Evolutionary conservation across 2,797 vertebrate species (phyloP).

Genomic region (Uromys caudimaculatus): DNA sequence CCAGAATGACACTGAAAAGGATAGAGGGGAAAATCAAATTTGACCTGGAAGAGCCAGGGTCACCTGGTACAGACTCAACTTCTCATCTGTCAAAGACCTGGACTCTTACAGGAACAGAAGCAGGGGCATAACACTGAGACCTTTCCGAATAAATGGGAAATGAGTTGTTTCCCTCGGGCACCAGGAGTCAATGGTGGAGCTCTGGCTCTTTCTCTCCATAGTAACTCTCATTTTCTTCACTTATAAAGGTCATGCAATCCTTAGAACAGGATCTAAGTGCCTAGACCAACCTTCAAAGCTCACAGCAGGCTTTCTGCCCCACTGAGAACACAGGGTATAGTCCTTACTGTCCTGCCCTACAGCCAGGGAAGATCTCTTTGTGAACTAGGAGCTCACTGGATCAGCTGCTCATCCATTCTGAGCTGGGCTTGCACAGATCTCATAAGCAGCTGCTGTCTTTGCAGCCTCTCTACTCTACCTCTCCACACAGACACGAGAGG

Average conservation of each 20-base stretch:
- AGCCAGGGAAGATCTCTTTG: neutral
- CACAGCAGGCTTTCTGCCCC: neutral
- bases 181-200: neutral
- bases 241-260: neutral
- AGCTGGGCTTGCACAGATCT: too few relatives aligned
- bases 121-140: too few relatives aligned
- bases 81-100: conserved; percentile 55
- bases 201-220: neutral
- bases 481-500: neutral
- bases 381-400: neutral
- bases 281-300: neutral
- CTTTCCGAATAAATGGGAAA: neutral
- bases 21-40: conserved; percentile 71
- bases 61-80: conserved; percentile 66
- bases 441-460: neutral
- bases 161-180: neutral
- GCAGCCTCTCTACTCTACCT: neutral
- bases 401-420: neutral
- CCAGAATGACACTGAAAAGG: conserved; percentile 73
- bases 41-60: conserved; percentile 68
- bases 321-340: neutral
- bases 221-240: neutral
- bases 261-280: neutral
- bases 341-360: neutral
- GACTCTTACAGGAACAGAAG: neutral